Evolutionary conservation across 2,797 vertebrate genomes (phyloP).

Genomic region (Luscinia megarhynchos): DNA sequence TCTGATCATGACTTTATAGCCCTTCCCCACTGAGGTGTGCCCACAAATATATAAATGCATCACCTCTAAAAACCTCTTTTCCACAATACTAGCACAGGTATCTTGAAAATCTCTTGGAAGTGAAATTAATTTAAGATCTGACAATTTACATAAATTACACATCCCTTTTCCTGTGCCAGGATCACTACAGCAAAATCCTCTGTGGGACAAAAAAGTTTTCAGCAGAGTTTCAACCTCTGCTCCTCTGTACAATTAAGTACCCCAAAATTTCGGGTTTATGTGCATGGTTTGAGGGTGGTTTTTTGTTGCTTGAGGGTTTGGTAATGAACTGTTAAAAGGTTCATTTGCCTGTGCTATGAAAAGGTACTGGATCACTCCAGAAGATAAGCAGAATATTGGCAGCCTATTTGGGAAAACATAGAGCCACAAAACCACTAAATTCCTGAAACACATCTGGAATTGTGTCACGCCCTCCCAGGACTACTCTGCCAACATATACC

Average conservation of each 20-base stretch:
- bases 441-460: background rate
- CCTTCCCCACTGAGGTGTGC: background rate
- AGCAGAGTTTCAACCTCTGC: background rate
- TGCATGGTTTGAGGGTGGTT: background rate
- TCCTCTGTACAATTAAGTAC: background rate
- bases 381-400: background rate
- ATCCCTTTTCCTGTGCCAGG: background rate
- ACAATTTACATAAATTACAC: background rate
- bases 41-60: background rate
- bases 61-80: background rate
- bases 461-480: background rate
- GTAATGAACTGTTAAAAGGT: background rate
- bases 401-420: background rate
- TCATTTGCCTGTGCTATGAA: background rate
- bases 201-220: accelerated
- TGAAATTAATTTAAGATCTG: background rate
- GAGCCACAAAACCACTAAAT: background rate
- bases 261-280: background rate
- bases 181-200: background rate
- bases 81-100: background rate
- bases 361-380: background rate
- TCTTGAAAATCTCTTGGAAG: background rate
- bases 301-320: background rate
- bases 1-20: background rate
- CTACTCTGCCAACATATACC: background rate